Conservation (phyloP, 2,888 invertebrate genomes). For the Fragum whitleyi region DNA sequence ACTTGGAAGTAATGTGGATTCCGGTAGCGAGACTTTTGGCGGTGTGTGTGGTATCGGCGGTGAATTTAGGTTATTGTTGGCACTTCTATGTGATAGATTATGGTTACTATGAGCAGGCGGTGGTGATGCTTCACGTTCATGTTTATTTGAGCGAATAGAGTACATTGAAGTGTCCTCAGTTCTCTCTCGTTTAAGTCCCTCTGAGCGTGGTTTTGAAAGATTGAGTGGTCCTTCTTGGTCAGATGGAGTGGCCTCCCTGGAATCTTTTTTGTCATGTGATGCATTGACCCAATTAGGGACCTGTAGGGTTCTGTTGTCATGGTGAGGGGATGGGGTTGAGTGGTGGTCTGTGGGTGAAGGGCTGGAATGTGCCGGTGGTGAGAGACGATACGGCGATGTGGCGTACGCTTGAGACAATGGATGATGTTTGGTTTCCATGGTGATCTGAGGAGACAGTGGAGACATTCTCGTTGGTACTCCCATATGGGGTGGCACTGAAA, state of each 20-base stretch:
- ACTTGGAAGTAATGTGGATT: constrained; percentile 64
- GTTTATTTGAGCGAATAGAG: constrained; percentile 45
- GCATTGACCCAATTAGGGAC: constrained; percentile 54
- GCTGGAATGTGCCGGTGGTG: constrained; percentile 64
- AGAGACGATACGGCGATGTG: constrained; percentile 70
- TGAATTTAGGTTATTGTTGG: constrained; percentile 71
- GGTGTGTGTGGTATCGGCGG: constrained; percentile 81
- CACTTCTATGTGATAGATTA: constrained; percentile 32
- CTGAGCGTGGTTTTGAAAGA: constrained; percentile 92
- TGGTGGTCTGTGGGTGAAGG: constrained; percentile 62
- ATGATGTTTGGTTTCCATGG: constrained; percentile 68
- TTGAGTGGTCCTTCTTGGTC: constrained; percentile 92
- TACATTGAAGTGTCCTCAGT: constrained; percentile 42
- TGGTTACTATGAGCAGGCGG: constrained; percentile 77
- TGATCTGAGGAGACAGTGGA: constrained; percentile 62
- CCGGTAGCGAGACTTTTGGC: constrained; percentile 81
- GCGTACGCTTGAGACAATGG: constrained; percentile 70
- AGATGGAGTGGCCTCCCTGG: constrained; percentile 46
- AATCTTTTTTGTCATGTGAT: constrained; percentile 25
- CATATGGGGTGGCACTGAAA: constrained; percentile 70
- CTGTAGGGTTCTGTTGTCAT: constrained; percentile 63
- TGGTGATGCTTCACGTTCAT: constrained; percentile 67
- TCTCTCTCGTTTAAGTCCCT: constrained; percentile 53
- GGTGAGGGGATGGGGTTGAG: constrained; percentile 32
- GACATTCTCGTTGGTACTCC: constrained; percentile 56